These are phyloP conservation scores for Poeciliopsis paucimaculata DNA, from an alignment of 2,797 vertebrate species.

Conservation along the genomic window DNA sequence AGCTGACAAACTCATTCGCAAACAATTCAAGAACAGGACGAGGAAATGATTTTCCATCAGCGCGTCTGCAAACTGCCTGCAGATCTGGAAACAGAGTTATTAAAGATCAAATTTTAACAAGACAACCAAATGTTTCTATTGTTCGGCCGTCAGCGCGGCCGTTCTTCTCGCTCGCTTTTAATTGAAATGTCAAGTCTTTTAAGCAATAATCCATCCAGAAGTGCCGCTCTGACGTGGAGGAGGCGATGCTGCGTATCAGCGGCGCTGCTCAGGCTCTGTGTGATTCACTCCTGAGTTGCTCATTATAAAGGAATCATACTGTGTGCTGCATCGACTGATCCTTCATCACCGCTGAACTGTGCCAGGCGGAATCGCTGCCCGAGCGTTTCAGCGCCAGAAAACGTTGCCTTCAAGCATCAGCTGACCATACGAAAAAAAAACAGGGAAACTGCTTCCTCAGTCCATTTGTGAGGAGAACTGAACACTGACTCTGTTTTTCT, in stretches of 20 bases:
- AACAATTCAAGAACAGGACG: slow-evolving; percentile 43
- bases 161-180: slow-evolving; percentile 42
- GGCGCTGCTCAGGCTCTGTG: slow-evolving; percentile 2
- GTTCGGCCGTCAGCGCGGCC: slow-evolving; percentile 45
- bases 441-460: background rate
- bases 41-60: slow-evolving; percentile 65
- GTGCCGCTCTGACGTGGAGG: slow-evolving; percentile 20
- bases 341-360: slow-evolving; percentile 9
- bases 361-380: background rate
- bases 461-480: background rate
- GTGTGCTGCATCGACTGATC: slow-evolving; percentile 9
- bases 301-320: slow-evolving; percentile 15
- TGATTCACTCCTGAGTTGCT: slow-evolving; percentile 13
- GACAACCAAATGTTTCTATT: slow-evolving; percentile 53
- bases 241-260: slow-evolving; percentile 16
- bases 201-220: slow-evolving; percentile 26
- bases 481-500: background rate
- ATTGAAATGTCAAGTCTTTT: slow-evolving; percentile 40
- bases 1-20: slow-evolving; percentile 65
- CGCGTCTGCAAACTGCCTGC: slow-evolving; percentile 32
- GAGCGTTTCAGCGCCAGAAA: slow-evolving; percentile 8
- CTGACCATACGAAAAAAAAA: background rate
- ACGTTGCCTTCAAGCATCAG: slow-evolving; percentile 1
- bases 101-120: slow-evolving; percentile 61
- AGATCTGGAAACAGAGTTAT: slow-evolving; percentile 32